Base-by-base conservation (phyloP, 1,140 invertebrate genomes). In the Gerris buenoi region DNA sequence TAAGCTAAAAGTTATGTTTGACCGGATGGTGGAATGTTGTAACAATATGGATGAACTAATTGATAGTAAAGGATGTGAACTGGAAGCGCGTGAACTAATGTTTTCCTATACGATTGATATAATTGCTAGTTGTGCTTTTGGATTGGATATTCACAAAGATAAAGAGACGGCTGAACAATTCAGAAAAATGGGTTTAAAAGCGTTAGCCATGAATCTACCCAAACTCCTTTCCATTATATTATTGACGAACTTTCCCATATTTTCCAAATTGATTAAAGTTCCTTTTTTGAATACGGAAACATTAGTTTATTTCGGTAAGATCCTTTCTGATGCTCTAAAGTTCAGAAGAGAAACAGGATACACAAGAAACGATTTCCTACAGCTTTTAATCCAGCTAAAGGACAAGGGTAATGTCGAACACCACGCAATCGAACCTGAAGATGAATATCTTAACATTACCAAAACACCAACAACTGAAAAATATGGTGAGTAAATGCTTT, bases 1-100 rank as follows among this genome's bases (percentile, higher is more conserved):
- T 1, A 85, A 85, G 75, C 78, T 86, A 67, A 82, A 79, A 73
- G 76, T 77, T 25, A 85, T 85, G 79, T 80, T 79, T 68, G 71
- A 78, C 1, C 69, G 79, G 0, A 78, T 83, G 65, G 27, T 75
- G 0, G 69, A 76, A 18, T 78, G 82, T 56, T 70, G 73, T 0
- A 29, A 74, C 0, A 72, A 78, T 46, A 70, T 85, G 1, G 27
- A 74, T 0, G 71, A 77, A 27, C 70, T 84, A 25, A 26, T 73
- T 25, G 28, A 70, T 18, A n/a, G n/a, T n/a, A n/a, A n/a, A n/a
- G 27, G 18, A n/a, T 23, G 25, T 14, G 72, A 72, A 15, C 74
- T 82, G 25, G 80, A 83, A 70, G 75, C 81, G 23, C 77, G 80
- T 72, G 77, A 79, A 69, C 33, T 81, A 0, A 71, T 80, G 62